Percentiles rank a stretch among this genome's conserved stretches.
These are phyloP conservation scores for Nanorana parkeri DNA, from an alignment of 2,113 vertebrate species.

Conservation along the genomic window DNA sequence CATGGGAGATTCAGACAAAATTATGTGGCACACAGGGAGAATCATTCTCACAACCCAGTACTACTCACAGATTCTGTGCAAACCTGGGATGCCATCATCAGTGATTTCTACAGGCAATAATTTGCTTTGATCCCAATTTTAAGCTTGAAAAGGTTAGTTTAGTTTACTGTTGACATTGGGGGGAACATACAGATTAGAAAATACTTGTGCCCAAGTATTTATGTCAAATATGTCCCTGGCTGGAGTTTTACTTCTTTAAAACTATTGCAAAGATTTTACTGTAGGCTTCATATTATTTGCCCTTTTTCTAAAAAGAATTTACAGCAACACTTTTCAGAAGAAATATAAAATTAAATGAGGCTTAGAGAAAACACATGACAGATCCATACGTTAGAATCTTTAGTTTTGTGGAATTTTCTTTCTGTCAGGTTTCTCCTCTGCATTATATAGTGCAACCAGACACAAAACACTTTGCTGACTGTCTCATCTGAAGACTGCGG, in stretches of 20 bases:
- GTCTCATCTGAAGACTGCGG: background rate
- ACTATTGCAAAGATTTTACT: background rate
- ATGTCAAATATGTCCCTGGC: too few relatives aligned
- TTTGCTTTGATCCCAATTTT: too few relatives aligned
- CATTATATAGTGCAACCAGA: background rate
- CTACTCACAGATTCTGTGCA: too few relatives aligned
- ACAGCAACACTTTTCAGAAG: background rate
- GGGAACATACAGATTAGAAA: too few relatives aligned
- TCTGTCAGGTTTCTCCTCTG: background rate
- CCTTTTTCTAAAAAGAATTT: background rate
- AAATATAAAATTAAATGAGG: background rate
- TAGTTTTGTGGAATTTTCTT: background rate
- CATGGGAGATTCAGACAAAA: too few relatives aligned
- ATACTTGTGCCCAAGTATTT: too few relatives aligned
- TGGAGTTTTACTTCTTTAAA: background rate
- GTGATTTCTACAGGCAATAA: too few relatives aligned
- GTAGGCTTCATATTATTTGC: background rate
- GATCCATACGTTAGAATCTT: constrained; percentile 3
- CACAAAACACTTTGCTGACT: background rate
- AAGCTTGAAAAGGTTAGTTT: too few relatives aligned
- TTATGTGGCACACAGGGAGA: too few relatives aligned
- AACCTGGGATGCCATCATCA: too few relatives aligned
- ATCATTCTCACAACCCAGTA: too few relatives aligned
- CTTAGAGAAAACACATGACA: background rate
- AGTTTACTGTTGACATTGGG: too few relatives aligned